Conservation (phyloP, 2,113 vertebrate genomes). For the Bettongia penicillata region DNA sequence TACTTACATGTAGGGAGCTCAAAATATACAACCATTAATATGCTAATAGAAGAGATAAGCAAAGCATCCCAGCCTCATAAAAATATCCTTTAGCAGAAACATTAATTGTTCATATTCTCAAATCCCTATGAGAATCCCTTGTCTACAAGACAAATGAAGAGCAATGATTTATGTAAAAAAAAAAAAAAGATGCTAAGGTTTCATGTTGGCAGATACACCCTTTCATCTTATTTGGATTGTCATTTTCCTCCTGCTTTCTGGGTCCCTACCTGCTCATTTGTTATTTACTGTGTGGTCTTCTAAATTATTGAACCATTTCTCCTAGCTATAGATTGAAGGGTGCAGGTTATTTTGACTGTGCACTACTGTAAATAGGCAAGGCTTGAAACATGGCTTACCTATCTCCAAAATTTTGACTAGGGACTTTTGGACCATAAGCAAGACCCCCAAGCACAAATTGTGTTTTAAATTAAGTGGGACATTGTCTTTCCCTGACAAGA, state of each 20-base stretch:
- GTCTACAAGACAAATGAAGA: conserved; percentile 67
- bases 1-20: conserved; percentile 63
- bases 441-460: not conserved
- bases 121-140: conserved; percentile 55
- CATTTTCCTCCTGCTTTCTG: conserved; percentile 48
- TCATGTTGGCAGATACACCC: conserved; percentile 48
- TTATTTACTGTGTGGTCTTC: conserved; percentile 47
- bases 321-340: conserved; percentile 28
- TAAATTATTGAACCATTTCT: conserved; percentile 50
- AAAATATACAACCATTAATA: conserved; percentile 74
- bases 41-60: conserved; percentile 51
- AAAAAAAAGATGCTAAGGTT: conserved; percentile 31
- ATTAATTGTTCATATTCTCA: conserved; percentile 70
- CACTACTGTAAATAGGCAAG: conserved; percentile 31
- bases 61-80: conserved; percentile 50
- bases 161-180: conserved; percentile 41
- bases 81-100: conserved; percentile 65
- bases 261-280: conserved; percentile 6
- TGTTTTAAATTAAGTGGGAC: not conserved
- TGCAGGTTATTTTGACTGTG: conserved; percentile 33
- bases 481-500: not conserved
- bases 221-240: conserved; percentile 22
- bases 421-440: not conserved
- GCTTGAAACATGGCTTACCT: not conserved
- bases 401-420: not conserved